Conservation (phyloP, 2,797 vertebrate genomes). For the Masticophis lateralis region DNA sequence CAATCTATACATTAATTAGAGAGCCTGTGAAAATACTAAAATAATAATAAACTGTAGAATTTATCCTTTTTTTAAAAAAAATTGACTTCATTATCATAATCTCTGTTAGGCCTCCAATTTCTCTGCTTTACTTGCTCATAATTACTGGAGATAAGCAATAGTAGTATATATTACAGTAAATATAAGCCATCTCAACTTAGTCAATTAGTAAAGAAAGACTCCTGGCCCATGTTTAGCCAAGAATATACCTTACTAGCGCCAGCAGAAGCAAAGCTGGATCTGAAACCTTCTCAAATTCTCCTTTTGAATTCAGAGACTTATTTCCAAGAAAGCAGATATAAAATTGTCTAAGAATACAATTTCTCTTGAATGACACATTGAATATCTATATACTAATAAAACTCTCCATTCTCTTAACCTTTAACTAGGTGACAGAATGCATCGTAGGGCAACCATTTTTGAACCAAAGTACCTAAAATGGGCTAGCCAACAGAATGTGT, state of each 20-base stretch:
- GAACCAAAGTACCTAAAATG: neutral
- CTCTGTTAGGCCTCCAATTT: neutral
- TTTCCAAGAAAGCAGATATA: neutral
- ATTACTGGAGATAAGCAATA: neutral
- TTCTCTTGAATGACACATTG: neutral
- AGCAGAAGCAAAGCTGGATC: neutral
- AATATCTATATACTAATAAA: neutral
- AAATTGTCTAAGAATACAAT: neutral
- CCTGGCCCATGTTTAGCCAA: neutral
- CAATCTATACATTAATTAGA: neutral
- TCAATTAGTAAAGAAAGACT: neutral
- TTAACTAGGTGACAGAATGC: neutral
- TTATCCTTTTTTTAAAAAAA: neutral
- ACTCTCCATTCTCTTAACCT: neutral
- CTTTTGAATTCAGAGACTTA: neutral
- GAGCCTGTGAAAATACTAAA: neutral
- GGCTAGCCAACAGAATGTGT: neutral
- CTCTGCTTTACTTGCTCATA: neutral
- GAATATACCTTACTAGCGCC: neutral
- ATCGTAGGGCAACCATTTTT: neutral
- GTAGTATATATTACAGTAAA: neutral
- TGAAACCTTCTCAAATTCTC: neutral
- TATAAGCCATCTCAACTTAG: neutral
- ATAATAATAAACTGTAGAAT: neutral
- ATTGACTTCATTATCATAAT: neutral